Evolutionary conservation across 2,797 vertebrate genomes (phyloP), one percentile per base, ranked within the genome.

Genomic region (Brachymystax lenok): DNA sequence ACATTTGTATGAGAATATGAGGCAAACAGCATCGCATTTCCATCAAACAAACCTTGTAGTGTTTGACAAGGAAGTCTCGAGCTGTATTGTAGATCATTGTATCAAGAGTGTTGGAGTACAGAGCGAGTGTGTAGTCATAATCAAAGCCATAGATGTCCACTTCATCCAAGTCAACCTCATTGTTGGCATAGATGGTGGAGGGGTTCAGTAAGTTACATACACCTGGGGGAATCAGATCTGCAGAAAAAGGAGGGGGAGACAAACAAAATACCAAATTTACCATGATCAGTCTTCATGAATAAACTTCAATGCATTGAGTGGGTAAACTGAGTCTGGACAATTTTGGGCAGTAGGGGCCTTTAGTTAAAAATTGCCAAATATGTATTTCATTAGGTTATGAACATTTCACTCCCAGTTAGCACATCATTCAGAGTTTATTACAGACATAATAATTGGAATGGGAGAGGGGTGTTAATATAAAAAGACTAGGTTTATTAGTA

Each of bases 101-200:
- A 77, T 97, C 88, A 73, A 97, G 93, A 0, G 89, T 85, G 16
- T 88, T 93, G 0, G 96, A 96, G 85, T 97, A 97, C 30, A 95
- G 81, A 0, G 96, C 96, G 80, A 96, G 86, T 0, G 96, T 96
- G 84, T 96, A 96, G 85, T 96, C 96, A 0, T 96, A 96, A 85
- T 96, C 96, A 52, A 96, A 96, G 74, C 96, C 96, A 16, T 95
- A 96, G 81, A 96, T 95, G 81, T 95, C 95, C 80, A 97, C 96
- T 24, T 94, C 93, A 0, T 80, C 86, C 74, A 96, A 79, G 77
- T 83, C 82, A n/a, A 96, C 95, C 82, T 96, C 96, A 3, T 96
- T 96, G 89, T 96, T 96, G 63, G 95, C 93, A 5, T 96, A 96
- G 78, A 96, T 93, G 63, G 93, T 91, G 30, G 94, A 91, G 16